Conservation (phyloP, 2,888 invertebrate species). For the Myopa testacea region DNA sequence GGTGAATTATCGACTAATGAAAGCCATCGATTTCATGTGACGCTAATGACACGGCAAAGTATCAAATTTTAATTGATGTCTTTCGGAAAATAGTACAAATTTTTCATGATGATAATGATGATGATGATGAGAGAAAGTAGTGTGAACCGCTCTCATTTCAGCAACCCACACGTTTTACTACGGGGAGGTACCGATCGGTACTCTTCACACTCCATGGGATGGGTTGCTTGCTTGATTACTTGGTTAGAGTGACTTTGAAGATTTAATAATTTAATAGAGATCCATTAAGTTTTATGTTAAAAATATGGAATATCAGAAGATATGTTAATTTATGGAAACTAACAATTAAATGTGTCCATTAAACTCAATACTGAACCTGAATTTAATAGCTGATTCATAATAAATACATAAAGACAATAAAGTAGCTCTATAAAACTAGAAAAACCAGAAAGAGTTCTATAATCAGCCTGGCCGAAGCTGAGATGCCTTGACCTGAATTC, state of each 20-base stretch:
- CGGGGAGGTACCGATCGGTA: background rate
- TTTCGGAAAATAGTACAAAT: conserved; percentile 1
- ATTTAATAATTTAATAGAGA: background rate
- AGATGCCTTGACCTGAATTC: no score
- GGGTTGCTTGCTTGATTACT: background rate
- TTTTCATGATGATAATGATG: background rate
- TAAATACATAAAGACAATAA: no score
- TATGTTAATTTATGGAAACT: no score
- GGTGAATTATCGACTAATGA: background rate
- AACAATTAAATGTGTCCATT: no score
- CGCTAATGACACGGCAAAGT: conserved; percentile 12
- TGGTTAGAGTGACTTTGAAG: background rate
- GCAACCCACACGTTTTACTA: background rate
- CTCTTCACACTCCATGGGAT: background rate
- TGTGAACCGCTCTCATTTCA: background rate
- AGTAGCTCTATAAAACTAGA: no score
- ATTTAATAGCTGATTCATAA: no score
- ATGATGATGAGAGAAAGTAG: background rate
- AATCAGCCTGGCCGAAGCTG: no score
- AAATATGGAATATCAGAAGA: no score
- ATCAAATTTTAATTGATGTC: conserved; percentile 10
- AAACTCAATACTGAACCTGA: no score
- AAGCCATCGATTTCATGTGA: conserved; percentile 15
- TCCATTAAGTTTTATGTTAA: no score
- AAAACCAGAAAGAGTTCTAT: no score